A percentile compares a stretch with the other conserved stretches of the same genome.
phyloP scores from a whole-genome alignment of 2,113 vertebrate genomes.

The Cyanoramphus novaezelandiae region DNA sequence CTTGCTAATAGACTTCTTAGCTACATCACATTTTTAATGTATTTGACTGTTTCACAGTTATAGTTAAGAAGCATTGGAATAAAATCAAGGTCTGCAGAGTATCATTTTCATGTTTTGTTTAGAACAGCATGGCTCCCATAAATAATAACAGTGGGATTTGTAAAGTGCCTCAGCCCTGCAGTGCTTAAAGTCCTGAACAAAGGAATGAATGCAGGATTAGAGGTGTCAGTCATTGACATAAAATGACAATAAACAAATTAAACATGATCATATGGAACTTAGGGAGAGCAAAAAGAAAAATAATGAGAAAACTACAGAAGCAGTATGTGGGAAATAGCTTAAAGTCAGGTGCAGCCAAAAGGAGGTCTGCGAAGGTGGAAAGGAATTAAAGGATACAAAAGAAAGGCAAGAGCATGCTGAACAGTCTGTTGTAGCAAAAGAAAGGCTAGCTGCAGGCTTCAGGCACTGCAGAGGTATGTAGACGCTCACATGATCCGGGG shows the following conservation, averaged over 20 bases:
- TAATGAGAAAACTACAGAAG: not conserved
- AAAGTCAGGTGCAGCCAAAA: not conserved
- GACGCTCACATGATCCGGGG: not conserved
- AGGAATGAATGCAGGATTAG: not conserved
- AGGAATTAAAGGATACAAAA: not conserved
- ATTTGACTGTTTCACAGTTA: not conserved
- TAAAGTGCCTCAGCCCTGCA: not conserved
- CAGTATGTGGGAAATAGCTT: not conserved
- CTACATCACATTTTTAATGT: not conserved
- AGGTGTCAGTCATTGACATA: not conserved
- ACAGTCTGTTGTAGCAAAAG: not conserved
- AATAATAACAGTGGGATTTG: not conserved
- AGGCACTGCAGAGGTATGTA: not conserved
- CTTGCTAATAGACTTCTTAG: constrained; percentile 12
- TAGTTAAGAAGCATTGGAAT: not conserved
- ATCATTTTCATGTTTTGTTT: not conserved
- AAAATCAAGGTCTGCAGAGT: not conserved
- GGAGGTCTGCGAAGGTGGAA: not conserved
- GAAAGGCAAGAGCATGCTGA: not conserved
- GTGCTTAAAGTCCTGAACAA: not conserved
- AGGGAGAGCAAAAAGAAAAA: not conserved
- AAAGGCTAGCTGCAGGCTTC: not conserved
- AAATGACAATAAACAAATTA: constrained; percentile 1
- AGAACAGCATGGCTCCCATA: not conserved
- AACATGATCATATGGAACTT: not conserved